A percentile compares a stretch with the other conserved stretches of the same genome.
phyloP scores from a whole-genome alignment of 2,888 invertebrate genomes.

The Cloeon dipterum region DNA sequence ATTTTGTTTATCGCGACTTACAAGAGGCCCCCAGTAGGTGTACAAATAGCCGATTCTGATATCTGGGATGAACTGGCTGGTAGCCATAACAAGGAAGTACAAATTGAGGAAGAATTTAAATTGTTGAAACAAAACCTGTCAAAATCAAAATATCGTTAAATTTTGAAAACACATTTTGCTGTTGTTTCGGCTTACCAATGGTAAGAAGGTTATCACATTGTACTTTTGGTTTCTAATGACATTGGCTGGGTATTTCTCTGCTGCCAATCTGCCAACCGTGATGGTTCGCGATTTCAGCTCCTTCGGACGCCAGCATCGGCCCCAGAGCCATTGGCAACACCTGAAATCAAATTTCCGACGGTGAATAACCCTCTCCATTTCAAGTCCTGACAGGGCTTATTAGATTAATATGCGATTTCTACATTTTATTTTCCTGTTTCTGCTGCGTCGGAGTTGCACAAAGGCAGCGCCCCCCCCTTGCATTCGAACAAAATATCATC shows the following conservation, averaged over 20 bases:
- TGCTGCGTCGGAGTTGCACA: too few species aligned
- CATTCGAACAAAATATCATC: too few species aligned
- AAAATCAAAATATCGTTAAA: constrained; percentile 7
- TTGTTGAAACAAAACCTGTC: constrained; percentile 94
- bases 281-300: constrained; percentile 57
- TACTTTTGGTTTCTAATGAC: constrained; percentile 97
- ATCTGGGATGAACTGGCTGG: constrained; percentile 93
- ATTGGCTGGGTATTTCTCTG: constrained; percentile 79
- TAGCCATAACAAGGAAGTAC: constrained; percentile 94
- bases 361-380: not conserved
- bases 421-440: too few species aligned
- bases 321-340: constrained; percentile 52
- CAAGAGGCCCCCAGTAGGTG: constrained; percentile 97
- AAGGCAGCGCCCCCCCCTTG: not conserved
- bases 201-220: constrained; percentile 73
- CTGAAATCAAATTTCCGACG: constrained; percentile 23
- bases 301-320: constrained; percentile 44
- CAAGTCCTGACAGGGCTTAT: too few species aligned
- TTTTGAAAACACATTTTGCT: too few species aligned
- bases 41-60: constrained; percentile 92
- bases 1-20: constrained; percentile 22
- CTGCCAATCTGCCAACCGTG: constrained; percentile 46
- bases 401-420: not conserved
- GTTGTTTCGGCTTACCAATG: constrained; percentile 32
- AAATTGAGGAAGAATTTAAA: constrained; percentile 97